phyloP scores from a whole-genome alignment of 2,797 vertebrate genomes.

The Kryptopterus vitreolus region DNA sequence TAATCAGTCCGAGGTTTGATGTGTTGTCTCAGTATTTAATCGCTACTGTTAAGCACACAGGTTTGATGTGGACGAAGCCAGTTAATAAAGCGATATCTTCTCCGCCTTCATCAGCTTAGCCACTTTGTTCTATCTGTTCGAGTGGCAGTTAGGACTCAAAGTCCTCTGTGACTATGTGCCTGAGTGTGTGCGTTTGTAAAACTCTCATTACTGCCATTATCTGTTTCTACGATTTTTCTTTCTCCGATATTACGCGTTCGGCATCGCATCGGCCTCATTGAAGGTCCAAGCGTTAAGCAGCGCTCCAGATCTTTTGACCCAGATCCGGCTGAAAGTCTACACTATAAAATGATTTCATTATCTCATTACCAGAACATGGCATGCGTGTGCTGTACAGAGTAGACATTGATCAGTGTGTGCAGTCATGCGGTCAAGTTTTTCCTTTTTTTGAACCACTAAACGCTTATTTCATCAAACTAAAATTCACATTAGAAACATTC shows the following conservation, averaged over 20 bases:
- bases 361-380: not conserved
- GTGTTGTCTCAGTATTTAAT: slow-evolving; percentile 78
- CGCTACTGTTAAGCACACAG: slow-evolving; percentile 66
- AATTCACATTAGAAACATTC: not conserved
- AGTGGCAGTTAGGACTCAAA: slow-evolving; percentile 56
- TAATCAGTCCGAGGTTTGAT: slow-evolving; percentile 79
- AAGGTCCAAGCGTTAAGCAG: not conserved
- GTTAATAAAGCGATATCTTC: slow-evolving; percentile 78
- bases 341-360: not conserved
- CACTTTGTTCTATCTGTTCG: slow-evolving; percentile 63
- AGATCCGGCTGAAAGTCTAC: not conserved
- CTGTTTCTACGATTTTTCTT: slow-evolving; percentile 15
- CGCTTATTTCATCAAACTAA: not conserved
- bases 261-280: not conserved
- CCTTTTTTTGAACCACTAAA: not conserved
- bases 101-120: slow-evolving; percentile 71
- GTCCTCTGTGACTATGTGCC: slow-evolving; percentile 34
- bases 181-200: not conserved
- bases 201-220: slow-evolving; percentile 14
- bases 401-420: not conserved
- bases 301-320: not conserved
- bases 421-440: not conserved
- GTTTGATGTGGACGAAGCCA: slow-evolving; percentile 77
- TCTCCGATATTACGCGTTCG: not conserved
- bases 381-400: not conserved